Base-by-base conservation (phyloP, 2,888 invertebrate species). In the Rotaria magnacalcarata region DNA sequence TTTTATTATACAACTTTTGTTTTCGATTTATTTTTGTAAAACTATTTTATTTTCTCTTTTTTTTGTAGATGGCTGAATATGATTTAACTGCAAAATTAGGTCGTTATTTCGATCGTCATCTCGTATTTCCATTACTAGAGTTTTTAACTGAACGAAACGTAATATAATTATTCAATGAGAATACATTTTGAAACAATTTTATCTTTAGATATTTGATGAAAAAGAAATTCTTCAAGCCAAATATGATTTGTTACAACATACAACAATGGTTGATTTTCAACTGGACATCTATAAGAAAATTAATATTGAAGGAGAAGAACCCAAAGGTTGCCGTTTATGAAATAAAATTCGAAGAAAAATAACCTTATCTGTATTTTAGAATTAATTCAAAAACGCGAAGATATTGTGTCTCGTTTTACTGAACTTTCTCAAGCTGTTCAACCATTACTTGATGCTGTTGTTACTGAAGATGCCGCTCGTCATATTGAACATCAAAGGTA, bases 221-320 rank as follows among this genome's bases (percentile, higher is more conserved):
- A 94, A 94, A 88, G 96, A 97, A 90, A 92, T 99, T 88, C 92
- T 96, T 34, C 95, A 95, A 92, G 96, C 95, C 74, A 98, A 98
- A 90, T 93, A 98, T 89, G 95, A 96, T 89, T 94, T 97, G 88
- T 93, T 99, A 86, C 95, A 95, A 91, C 96, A 96, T 92, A 99
- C 99, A 86, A 97, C 97, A 92, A 98, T 99, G 98, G 95, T 98
- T 90, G 99, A 99, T 93, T 98, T 97, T 93, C 95, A 96, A 87
- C 96, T 97, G 91, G 98, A 98, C 90, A 96, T 97, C 85, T 94
- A 96, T 89, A 94, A 94, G 90, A 94, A 94, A 90, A 92, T 97
- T 14, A 95, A 96, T 90, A 94, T 95, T 52, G 94, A 94, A 88
- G 94, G 95, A 89, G 95, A 95, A 89, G 94, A 90, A 94, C 90